Conservation (phyloP, 2,888 invertebrate species). For the Mechanitis messenoides region DNA sequence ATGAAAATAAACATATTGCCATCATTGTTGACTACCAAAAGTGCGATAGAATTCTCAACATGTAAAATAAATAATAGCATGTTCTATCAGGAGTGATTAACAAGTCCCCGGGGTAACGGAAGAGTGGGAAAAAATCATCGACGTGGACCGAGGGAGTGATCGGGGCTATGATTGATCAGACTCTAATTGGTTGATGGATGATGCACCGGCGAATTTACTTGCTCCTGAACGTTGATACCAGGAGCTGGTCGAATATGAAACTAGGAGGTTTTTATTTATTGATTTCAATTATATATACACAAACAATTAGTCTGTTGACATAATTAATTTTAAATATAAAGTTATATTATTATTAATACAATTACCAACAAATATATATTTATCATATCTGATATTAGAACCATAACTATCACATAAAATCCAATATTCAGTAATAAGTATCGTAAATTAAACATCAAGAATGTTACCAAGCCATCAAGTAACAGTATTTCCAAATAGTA, state of each 20-base stretch:
- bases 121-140: slow-evolving; percentile 67
- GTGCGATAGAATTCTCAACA: slow-evolving; percentile 5
- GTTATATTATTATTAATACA: no score
- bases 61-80: slow-evolving; percentile 20
- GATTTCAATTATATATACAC: no score
- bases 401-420: neutral
- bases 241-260: neutral
- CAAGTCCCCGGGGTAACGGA: slow-evolving; percentile 56
- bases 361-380: no score
- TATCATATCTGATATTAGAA: no score
- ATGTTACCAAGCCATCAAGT: slow-evolving; percentile 50
- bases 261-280: no score
- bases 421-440: slow-evolving; percentile 4
- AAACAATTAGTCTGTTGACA: no score
- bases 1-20: no score
- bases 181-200: slow-evolving; percentile 89
- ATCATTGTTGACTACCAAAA: neutral
- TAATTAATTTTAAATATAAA: no score
- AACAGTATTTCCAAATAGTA: slow-evolving; percentile 70
- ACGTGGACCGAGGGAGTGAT: slow-evolving; percentile 67
- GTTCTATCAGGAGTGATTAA: slow-evolving; percentile 57
- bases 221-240: slow-evolving; percentile 23
- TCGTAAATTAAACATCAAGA: slow-evolving; percentile 58
- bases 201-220: slow-evolving; percentile 38
- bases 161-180: slow-evolving; percentile 83